Evolutionary conservation across 2,113 vertebrate species (phyloP), one percentile per base, ranked within the genome.

Genomic region (Myotis lucifugus): DNA sequence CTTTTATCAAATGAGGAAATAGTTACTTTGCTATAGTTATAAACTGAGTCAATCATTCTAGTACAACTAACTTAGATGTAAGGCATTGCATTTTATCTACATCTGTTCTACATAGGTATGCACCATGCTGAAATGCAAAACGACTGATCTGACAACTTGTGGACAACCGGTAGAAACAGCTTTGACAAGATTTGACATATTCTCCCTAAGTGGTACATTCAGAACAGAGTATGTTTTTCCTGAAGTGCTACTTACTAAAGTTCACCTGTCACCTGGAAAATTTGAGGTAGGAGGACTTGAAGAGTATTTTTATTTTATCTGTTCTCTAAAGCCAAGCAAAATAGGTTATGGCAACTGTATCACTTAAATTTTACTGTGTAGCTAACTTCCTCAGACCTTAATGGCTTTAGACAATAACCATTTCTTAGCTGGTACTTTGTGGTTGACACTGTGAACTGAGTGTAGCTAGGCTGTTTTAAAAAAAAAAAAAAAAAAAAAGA

Each of bases 131-230:
- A 98, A 98, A 67, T 98, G 98, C 29, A 85, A 15, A 3, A 97
- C 77, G 34, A 69, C 96, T 46, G 9, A 97, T 67, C 3, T 85
- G 67, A 85, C 79, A 25, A 97, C 96, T 0, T 98, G 98, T 4
- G 98, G 98, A 6, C 19, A 90, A 79, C 40, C 97, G 0, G 83
- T 94, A 66, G 97, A 97, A 40, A 94, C 0, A 0, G 98, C 98
- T 8, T 64, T 94, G 52, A 98, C 98, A n/a, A 94, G 46, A 73
- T 98, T 98, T 97, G 91, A 97, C 42, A 95, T 54, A 42, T 98
- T 98, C 90, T 98, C 98, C 34, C 97, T 98, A 84, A 98, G 98
- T 0, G 98, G 98, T 79, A 98, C 97, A 0, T 98, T 98, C 95
- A 87, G 79, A 70, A 98, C 98, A 42, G 94, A 92, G 25, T 96